Conservation (phyloP, 1,140 invertebrate species). For the Calliopsis andreniformis region DNA sequence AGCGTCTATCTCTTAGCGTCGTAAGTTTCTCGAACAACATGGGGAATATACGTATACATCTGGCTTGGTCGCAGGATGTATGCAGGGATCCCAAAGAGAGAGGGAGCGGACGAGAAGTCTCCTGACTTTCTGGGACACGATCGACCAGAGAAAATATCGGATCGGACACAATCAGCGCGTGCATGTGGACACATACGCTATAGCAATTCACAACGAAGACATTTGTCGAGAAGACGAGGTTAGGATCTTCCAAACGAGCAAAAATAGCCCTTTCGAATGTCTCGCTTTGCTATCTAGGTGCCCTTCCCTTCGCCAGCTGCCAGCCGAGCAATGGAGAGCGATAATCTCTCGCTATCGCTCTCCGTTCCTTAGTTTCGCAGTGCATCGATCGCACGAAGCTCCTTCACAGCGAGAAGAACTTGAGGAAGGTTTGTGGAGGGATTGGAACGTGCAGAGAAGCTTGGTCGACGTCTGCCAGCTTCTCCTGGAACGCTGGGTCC, state of each 20-base stretch:
- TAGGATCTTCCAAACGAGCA: slow-evolving; percentile 13
- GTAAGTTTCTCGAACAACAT: slow-evolving; percentile 24
- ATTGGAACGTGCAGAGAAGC: slow-evolving; percentile 91
- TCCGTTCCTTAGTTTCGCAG: slow-evolving; percentile 14
- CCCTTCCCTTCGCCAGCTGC: too few relatives aligned
- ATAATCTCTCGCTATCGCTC: too few relatives aligned
- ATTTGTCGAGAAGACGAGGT: slow-evolving; percentile 26
- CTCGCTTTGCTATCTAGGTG: background rate
- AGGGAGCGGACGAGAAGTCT: slow-evolving; percentile 21
- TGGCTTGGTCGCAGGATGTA: slow-evolving; percentile 18
- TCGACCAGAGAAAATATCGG: slow-evolving; percentile 26
- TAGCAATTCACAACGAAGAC: slow-evolving; percentile 48
- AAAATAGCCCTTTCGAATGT: slow-evolving; percentile 39
- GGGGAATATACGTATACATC: slow-evolving; percentile 8
- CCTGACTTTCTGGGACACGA: slow-evolving; percentile 3
- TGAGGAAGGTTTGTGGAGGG: slow-evolving; percentile 93
- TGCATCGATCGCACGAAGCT: slow-evolving; percentile 12
- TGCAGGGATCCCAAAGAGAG: slow-evolving; percentile 33
- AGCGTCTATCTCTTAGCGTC: slow-evolving; percentile 37
- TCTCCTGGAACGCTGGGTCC: slow-evolving; percentile 89
- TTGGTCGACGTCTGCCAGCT: slow-evolving; percentile 89
- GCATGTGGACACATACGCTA: slow-evolving; percentile 1
- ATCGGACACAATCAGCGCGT: slow-evolving; percentile 10
- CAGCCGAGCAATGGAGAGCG: too few relatives aligned
- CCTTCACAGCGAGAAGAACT: slow-evolving; percentile 93